Conservation (phyloP, 2,888 invertebrate genomes). For the Sylvicola cinctus region DNA sequence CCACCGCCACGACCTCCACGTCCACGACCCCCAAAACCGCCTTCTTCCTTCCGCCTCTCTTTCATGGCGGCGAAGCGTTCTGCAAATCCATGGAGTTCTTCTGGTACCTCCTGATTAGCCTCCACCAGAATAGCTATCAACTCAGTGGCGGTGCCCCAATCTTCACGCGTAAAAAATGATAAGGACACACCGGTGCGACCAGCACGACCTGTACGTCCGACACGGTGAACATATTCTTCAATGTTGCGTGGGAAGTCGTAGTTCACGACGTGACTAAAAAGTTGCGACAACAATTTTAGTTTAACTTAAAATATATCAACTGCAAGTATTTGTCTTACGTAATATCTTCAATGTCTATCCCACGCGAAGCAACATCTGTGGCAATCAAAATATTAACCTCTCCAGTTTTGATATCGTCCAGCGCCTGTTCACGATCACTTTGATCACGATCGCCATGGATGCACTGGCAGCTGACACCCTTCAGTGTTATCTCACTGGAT, state of each 20-base stretch:
- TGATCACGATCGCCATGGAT: conserved; percentile 84
- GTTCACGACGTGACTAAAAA: conserved; percentile 43
- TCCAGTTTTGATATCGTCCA: conserved; percentile 64
- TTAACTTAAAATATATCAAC: conserved; percentile 1
- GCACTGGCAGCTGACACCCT: conserved; percentile 48
- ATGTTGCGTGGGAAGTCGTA: conserved; percentile 86
- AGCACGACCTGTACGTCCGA: conserved; percentile 89
- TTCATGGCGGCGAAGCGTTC: conserved; percentile 48
- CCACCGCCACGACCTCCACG: no score
- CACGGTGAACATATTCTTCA: conserved; percentile 89
- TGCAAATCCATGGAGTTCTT: conserved; percentile 55
- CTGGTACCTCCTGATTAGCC: conserved; percentile 65
- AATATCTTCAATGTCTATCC: conserved; percentile 76
- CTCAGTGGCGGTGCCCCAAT: conserved; percentile 66
- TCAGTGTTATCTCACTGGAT: conserved; percentile 53
- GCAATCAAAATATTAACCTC: conserved; percentile 68
- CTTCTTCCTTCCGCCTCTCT: conserved; percentile 33
- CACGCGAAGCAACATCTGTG: conserved; percentile 88
- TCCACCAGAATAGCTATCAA: conserved; percentile 73
- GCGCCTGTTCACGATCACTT: conserved; percentile 54
- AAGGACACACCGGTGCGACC: conserved; percentile 68
- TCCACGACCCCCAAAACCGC: conserved; percentile 10
- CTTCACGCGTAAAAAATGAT: conserved; percentile 56
- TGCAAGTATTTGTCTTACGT: conserved; percentile 29
- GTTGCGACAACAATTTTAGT: no score